Conservation (phyloP, 2,888 invertebrate species). For the Timandra comae region DNA sequence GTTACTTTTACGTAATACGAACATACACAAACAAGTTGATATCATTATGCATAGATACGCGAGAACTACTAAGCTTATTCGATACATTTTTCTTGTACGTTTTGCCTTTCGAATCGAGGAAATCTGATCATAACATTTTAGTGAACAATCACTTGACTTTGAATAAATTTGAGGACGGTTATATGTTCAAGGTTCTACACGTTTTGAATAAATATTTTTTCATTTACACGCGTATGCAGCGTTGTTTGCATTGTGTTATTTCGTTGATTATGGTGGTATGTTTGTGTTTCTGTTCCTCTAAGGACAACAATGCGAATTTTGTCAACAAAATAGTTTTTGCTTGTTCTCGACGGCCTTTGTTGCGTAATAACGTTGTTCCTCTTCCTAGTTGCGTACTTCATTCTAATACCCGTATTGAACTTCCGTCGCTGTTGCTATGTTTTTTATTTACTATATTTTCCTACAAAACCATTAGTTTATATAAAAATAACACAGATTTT, state of each 20-base stretch:
- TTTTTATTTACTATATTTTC: too few relatives aligned
- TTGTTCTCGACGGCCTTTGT: slow-evolving; percentile 47
- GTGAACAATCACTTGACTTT: slow-evolving; percentile 8
- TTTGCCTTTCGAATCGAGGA: not conserved
- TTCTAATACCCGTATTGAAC: slow-evolving; percentile 36
- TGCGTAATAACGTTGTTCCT: slow-evolving; percentile 62
- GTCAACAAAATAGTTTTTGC: slow-evolving; percentile 44
- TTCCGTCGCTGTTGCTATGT: slow-evolving; percentile 41
- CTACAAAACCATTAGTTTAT: too few relatives aligned
- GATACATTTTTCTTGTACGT: not conserved
- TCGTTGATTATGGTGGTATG: slow-evolving; percentile 8
- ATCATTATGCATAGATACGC: too few relatives aligned
- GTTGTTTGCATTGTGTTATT: slow-evolving; percentile 8
- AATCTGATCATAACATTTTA: not conserved
- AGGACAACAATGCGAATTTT: slow-evolving; percentile 34
- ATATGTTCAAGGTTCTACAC: slow-evolving; percentile 8
- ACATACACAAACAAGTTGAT: too few relatives aligned
- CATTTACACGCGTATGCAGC: not conserved
- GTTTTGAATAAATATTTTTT: slow-evolving; percentile 5
- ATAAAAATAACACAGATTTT: too few relatives aligned
- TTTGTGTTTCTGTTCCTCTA: slow-evolving; percentile 18
- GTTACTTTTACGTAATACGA: too few relatives aligned
- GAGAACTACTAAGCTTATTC: too few relatives aligned
- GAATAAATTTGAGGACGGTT: slow-evolving; percentile 11
- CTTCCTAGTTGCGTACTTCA: slow-evolving; percentile 53